Evolutionary conservation across 2,797 vertebrate species (phyloP).

Genomic region (Enteromius fasciolatus): DNA sequence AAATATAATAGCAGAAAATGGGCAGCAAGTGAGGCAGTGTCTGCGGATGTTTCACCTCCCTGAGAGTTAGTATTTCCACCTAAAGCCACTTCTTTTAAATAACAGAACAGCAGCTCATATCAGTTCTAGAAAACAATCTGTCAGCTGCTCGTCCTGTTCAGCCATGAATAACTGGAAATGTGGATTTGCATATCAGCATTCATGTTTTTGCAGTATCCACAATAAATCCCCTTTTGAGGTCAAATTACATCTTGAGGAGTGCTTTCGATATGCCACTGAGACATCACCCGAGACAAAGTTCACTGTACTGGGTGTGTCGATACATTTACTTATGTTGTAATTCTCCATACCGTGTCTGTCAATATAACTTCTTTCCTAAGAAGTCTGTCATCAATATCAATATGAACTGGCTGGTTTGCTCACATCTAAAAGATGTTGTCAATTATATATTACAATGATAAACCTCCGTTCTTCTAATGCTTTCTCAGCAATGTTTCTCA

Average conservation of each 20-base stretch:
- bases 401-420: background rate
- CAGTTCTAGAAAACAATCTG: background rate
- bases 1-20: background rate
- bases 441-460: background rate
- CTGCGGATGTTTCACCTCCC: background rate
- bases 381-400: slow-evolving; percentile 3
- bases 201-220: background rate
- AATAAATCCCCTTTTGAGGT: slow-evolving; percentile 23
- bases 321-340: slow-evolving; percentile 16
- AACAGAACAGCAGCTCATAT: background rate
- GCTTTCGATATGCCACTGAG: background rate
- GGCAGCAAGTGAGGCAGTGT: background rate
- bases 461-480: background rate
- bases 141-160: background rate
- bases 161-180: background rate
- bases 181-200: slow-evolving; percentile 13
- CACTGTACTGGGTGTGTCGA: slow-evolving; percentile 11
- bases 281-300: slow-evolving; percentile 11
- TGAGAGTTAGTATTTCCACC: background rate
- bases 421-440: background rate
- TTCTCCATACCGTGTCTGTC: slow-evolving; percentile 22
- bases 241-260: background rate
- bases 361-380: slow-evolving; percentile 24
- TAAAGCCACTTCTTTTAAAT: background rate
- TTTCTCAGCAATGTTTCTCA: slow-evolving; percentile 5